A percentile compares a stretch with the other conserved stretches of the same genome.
Conservation (phyloP, 2,797 vertebrate genomes). For the Rousettus madagascariensis region DNA sequence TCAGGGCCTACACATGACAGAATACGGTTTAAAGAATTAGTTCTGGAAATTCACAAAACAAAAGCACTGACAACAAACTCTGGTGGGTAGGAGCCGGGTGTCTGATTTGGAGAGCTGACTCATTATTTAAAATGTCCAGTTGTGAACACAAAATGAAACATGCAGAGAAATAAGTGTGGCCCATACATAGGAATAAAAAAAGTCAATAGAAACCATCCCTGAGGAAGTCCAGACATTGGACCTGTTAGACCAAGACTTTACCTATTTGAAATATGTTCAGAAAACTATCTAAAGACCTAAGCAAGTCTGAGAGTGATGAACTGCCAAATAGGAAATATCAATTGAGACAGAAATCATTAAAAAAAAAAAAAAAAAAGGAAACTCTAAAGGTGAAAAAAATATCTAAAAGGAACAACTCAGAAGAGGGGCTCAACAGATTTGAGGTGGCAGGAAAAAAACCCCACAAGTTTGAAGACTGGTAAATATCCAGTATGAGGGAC, state of each 20-base stretch:
- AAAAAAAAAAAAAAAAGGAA: not conserved
- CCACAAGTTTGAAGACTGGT: not conserved
- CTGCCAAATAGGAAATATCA: not conserved
- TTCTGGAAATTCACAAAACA: not conserved
- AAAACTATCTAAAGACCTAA: not conserved
- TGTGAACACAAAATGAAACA: not conserved
- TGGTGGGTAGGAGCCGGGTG: not conserved
- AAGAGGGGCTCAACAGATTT: not conserved
- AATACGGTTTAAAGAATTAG: not conserved
- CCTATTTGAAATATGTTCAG: not conserved
- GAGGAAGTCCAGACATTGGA: not conserved
- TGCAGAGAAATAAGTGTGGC: not conserved
- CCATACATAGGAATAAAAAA: not conserved
- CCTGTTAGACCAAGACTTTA: not conserved
- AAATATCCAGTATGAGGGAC: not conserved
- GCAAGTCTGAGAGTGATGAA: not conserved
- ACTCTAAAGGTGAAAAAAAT: not conserved
- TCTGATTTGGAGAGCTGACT: not conserved
- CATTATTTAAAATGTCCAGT: not conserved
- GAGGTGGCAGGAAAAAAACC: not conserved
- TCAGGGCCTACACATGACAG: not conserved
- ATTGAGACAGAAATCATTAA: not conserved
- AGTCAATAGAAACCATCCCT: not conserved
- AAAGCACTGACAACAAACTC: not conserved
- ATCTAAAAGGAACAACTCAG: not conserved